Base-by-base conservation (phyloP, 2,888 invertebrate species). In the Drosophila engyochracea region DNA sequence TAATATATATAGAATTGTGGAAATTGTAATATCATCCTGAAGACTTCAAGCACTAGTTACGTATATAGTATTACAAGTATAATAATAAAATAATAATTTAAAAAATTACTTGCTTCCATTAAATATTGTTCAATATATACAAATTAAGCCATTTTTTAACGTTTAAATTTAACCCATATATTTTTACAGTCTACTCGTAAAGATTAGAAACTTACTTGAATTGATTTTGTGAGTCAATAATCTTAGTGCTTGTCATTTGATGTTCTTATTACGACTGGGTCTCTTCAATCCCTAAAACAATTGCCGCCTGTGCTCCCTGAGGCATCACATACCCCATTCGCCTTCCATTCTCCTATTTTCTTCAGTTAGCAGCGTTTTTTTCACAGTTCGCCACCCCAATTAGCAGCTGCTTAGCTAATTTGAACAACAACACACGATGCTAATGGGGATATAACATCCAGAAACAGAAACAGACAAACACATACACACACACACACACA, bases 321-420 rank as follows among this genome's bases (percentile, higher is more conserved):
- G 22, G 16, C n/a, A 5, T 39, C n/a, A 12, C 4, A 47, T 53
- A 25, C 37, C 14, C 4, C 25, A 49, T 19, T 31, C 19, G 7
- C 44, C 39, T 22, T 35, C 22, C 25, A 25, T 9, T 35, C 19
- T 14, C 14, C 4, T 7, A 39, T 22, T 28, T 31, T 49, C 64
- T 51, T 3, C 25, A 33, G 37, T 63, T 68, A 51, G 41, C 57
- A 61, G 53, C 47, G 60, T 52, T 75, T 71, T 80, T 73, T 80
- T 71, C 75, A 77, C 84, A 72, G 74, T 68, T 67, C 55, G 57
- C 51, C 74, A 66, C 62, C 39, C 74, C 68, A 66, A 85, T 85
- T 85, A 85, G 85, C 88, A 87, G 88, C 85, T 85, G 84, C 61
- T 87, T 68, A 70, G 72, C 66, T 68, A 70, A 76, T 81, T 76